Percentiles rank a stretch among this genome's conserved stretches.
phyloP scores from a whole-genome alignment of 2,113 vertebrate genomes.

The Pelusios castaneus region DNA sequence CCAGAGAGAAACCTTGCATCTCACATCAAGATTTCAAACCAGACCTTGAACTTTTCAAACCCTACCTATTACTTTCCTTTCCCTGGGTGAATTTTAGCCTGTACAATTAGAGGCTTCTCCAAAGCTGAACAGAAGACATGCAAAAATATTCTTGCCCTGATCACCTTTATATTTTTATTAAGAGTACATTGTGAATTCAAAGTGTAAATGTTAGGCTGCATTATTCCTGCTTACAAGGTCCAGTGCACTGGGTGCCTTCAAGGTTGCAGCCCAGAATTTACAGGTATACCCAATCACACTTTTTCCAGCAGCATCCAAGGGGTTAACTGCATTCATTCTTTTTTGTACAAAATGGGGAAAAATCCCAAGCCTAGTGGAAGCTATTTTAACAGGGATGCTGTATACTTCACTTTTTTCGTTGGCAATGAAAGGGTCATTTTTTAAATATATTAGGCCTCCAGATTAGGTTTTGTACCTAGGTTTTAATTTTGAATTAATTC shows the following conservation, averaged over 20 bases:
- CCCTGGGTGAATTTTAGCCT: background rate
- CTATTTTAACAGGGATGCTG: background rate
- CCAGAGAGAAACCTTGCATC: background rate
- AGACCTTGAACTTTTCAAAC: background rate
- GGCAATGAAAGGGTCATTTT: background rate
- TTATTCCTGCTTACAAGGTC: background rate
- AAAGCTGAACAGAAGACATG: background rate
- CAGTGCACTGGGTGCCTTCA: background rate
- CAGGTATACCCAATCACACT: background rate
- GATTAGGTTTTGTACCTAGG: background rate
- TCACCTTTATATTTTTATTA: background rate
- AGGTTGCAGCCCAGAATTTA: background rate
- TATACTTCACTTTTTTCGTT: background rate
- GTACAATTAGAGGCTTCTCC: background rate
- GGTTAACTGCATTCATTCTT: background rate
- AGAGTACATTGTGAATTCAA: background rate
- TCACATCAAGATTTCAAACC: background rate
- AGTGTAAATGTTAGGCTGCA: background rate
- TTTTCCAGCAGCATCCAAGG: background rate
- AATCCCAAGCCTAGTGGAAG: background rate
- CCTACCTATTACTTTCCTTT: background rate
- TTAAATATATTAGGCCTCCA: background rate
- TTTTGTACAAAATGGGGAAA: background rate
- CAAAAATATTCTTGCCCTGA: background rate
- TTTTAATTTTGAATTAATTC: background rate